Evolutionary conservation across 2,113 vertebrate genomes (phyloP), one percentile per base, ranked within the genome.

Genomic region (Xyrauchen texanus): DNA sequence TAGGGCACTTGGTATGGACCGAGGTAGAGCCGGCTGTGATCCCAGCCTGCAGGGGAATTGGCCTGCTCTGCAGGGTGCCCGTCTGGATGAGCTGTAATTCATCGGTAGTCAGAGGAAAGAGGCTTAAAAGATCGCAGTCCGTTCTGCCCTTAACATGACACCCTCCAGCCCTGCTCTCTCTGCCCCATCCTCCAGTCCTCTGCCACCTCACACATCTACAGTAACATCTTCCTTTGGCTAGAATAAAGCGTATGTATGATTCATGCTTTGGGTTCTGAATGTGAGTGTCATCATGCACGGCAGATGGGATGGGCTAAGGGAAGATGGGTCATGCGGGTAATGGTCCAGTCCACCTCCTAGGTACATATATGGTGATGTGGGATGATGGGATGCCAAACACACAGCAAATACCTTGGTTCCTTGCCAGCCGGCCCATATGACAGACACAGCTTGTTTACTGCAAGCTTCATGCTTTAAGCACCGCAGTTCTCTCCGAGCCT

Each of bases 361-460:
- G 12, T 62, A 62, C 45, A 73, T 34, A 34, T 3, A 34, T 55
- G 57, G 77, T 47, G 49, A 76, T 34, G 46, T 52, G 77, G 55
- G 61, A 78, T 13, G 21, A 84, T n/a, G 47, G 8, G 47, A 81
- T 53, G 60, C 34, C 34, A 68, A 58, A 69, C 21, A 70, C 34
- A 15, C 69, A n/a, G 45, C 42, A 52, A 95, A 93, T 98, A 99
- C 97, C 97, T 98, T 95, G 70, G 94, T 95, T 95, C 96, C 98
- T 94, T 96, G 97, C 98, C 98, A 98, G 95, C 91, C 97, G 88
- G 96, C 96, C 98, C 97, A 98, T 92, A 99, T 97, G 93, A 98
- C 94, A 90, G 96, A 96, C 95, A 98, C 96, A 84, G 97, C 96
- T 81, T 90, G 95, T 94, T 94, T 99, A 96, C 94, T 95, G 92